Conservation (phyloP, 1,140 invertebrate species). For the Samia ricini region DNA sequence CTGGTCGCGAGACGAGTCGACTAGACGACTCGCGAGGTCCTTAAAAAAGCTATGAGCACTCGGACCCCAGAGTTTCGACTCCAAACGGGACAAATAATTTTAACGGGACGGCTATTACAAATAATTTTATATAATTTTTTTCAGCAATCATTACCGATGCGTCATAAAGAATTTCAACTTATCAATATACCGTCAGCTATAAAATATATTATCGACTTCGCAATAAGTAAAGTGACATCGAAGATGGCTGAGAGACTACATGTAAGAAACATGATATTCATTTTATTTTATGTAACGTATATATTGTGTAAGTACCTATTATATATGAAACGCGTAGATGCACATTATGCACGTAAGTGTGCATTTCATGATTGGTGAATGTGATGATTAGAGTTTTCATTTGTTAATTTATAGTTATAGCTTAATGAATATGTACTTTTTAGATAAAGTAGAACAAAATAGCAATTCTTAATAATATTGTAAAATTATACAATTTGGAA, state of each 20-base stretch:
- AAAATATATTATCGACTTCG: constrained; percentile 85
- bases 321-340: not conserved
- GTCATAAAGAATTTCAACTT: constrained; percentile 86
- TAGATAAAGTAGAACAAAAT: too few relatives aligned
- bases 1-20: too few relatives aligned
- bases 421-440: too few relatives aligned
- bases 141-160: constrained; percentile 87
- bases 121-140: constrained; percentile 31
- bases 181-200: constrained; percentile 83
- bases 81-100: too few relatives aligned
- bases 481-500: too few relatives aligned
- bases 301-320: not conserved
- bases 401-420: too few relatives aligned
- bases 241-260: constrained; percentile 83
- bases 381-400: too few relatives aligned
- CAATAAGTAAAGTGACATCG: constrained; percentile 81
- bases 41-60: too few relatives aligned
- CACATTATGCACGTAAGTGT: not conserved
- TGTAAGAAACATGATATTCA: constrained; percentile 64
- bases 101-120: not conserved
- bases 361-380: not conserved
- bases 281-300: constrained; percentile 12
- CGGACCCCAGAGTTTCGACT: too few relatives aligned
- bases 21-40: too few relatives aligned
- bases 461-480: too few relatives aligned